A percentile compares a stretch with the other conserved stretches of the same genome.
phyloP scores from a whole-genome alignment of 92 coral and sea anemone genomes.

The Zoanthus gigantus region DNA sequence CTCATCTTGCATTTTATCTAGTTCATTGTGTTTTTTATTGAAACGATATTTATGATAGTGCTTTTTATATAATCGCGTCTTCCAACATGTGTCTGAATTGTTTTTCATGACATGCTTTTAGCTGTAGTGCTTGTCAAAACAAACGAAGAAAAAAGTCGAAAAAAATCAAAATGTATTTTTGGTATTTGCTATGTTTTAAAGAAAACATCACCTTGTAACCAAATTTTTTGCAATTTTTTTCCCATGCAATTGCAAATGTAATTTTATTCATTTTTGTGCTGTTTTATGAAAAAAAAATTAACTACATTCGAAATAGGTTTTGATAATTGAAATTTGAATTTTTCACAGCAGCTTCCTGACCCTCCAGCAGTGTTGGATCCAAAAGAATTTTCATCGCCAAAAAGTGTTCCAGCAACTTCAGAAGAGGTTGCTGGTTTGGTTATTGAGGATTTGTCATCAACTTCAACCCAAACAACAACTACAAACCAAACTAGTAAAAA shows the following conservation, averaged over 20 bases:
- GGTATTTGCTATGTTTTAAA: neutral
- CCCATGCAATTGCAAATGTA: neutral
- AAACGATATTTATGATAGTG: neutral
- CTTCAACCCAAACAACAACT: constrained; percentile 12
- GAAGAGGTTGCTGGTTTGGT: constrained; percentile 13
- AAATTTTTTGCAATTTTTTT: neutral
- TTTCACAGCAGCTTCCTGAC: constrained; percentile 8
- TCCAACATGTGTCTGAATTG: constrained; percentile 3
- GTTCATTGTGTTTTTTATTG: constrained; percentile 13
- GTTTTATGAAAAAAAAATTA: constrained; percentile 6
- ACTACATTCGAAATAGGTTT: neutral
- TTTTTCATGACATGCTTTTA: constrained; percentile 19
- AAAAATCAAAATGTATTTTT: constrained; percentile 20
- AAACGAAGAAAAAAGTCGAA: neutral
- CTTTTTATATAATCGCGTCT: neutral
- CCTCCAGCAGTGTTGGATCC: constrained; percentile 15
- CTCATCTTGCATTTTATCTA: constrained; percentile 4
- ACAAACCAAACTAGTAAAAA: neutral
- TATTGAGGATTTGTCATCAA: neutral
- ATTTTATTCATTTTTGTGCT: constrained; percentile 13
- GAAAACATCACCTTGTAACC: constrained; percentile 1
- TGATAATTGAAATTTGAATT: neutral
- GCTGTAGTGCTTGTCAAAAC: constrained; percentile 5
- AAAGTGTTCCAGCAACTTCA: neutral
- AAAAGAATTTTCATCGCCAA: neutral